A percentile compares a stretch with the other conserved stretches of the same genome.
Conservation (phyloP, 2,888 invertebrate genomes). For the Microctonus aethiopoides region DNA sequence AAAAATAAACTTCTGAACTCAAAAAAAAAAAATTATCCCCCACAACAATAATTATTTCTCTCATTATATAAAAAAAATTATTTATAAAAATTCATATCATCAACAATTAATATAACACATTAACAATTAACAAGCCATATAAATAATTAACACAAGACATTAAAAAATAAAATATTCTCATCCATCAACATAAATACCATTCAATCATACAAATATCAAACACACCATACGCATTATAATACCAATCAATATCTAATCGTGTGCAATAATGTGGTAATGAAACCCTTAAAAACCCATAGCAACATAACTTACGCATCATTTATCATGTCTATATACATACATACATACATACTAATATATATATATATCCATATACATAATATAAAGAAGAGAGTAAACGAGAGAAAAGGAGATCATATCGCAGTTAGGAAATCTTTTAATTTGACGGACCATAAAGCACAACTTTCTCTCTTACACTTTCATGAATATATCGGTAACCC, state of each 20-base stretch:
- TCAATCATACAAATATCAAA: conserved; percentile 10
- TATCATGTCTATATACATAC: conserved; percentile 11
- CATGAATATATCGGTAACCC: conserved; percentile 18
- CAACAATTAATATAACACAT: no score
- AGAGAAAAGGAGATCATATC: conserved; percentile 51
- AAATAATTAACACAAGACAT: no score
- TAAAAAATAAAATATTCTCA: background rate
- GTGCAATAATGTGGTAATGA: conserved; percentile 27
- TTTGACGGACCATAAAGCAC: conserved; percentile 68
- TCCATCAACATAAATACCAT: background rate
- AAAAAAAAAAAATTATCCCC: no score
- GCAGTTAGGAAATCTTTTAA: conserved; percentile 67
- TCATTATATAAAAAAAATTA: no score
- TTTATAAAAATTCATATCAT: no score
- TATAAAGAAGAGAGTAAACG: background rate
- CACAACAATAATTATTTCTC: no score
- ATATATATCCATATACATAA: background rate
- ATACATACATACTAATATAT: background rate
- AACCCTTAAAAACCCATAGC: conserved; percentile 18
- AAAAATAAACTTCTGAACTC: no score
- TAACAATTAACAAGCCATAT: no score
- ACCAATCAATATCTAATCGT: conserved; percentile 23
- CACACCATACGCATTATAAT: background rate
- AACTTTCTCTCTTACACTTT: conserved; percentile 43
- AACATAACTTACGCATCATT: conserved; percentile 32